Conservation (phyloP, 2,113 vertebrate genomes). For the Rhinolophus sinicus region DNA sequence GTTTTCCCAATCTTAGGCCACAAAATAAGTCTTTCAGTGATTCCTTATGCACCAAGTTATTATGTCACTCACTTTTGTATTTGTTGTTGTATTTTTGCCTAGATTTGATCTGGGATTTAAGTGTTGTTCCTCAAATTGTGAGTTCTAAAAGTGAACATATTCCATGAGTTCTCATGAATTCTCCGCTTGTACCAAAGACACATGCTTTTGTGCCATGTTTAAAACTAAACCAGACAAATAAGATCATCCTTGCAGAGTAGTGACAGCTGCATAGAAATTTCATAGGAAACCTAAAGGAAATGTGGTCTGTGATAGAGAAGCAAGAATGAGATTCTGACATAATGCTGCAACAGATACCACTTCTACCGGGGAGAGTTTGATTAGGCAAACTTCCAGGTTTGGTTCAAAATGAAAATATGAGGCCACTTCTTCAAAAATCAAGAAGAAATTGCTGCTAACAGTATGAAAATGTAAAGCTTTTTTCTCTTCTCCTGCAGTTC, state of each 20-base stretch:
- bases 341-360: not conserved
- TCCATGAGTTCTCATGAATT: not conserved
- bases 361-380: not conserved
- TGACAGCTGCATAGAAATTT: not conserved
- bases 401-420: not conserved
- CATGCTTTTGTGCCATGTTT: not conserved
- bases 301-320: not conserved
- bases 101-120: not conserved
- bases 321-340: not conserved
- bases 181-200: not conserved
- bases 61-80: not conserved
- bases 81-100: not conserved
- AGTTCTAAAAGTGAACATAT: not conserved
- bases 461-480: not conserved
- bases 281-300: not conserved
- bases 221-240: constrained; percentile 11
- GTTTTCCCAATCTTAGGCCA: not conserved
- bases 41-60: not conserved
- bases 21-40: not conserved
- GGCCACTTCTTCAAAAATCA: not conserved
- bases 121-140: not conserved
- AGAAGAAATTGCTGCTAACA: not conserved
- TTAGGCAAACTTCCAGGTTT: not conserved
- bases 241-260: not conserved
- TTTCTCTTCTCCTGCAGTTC: not conserved